phyloP scores from a whole-genome alignment of 23 tunicate species.

The Aplidium turbinatum region DNA sequence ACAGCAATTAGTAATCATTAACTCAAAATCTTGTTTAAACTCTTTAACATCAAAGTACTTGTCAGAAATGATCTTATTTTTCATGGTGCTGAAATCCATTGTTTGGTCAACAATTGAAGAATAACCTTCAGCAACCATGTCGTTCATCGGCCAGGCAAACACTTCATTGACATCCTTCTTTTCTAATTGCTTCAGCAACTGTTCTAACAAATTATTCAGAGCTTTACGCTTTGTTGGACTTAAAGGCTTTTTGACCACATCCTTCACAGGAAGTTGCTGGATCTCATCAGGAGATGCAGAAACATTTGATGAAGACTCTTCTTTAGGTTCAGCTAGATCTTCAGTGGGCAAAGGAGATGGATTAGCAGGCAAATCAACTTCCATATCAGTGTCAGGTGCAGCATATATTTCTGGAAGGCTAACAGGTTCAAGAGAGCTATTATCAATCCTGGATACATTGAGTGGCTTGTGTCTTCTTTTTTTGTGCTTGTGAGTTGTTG shows the following conservation, averaged over 20 bases:
- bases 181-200: constrained; percentile 53
- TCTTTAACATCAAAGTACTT: constrained; percentile 53
- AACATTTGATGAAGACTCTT: not conserved
- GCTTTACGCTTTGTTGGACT: constrained; percentile 25
- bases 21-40: constrained; percentile 69
- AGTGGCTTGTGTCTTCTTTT: constrained; percentile 24
- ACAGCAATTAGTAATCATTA: constrained; percentile 80
- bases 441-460: constrained; percentile 4
- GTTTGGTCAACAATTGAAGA: constrained; percentile 68
- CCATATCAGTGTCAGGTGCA: no score
- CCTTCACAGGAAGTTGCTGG: no score
- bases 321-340: constrained; percentile 2
- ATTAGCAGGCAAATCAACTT: no score
- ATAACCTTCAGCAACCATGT: constrained; percentile 86
- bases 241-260: not conserved
- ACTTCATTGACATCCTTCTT: constrained; percentile 85
- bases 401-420: not conserved
- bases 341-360: not conserved
- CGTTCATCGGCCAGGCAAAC: constrained; percentile 92
- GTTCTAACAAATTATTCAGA: constrained; percentile 38
- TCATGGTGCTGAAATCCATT: constrained; percentile 95
- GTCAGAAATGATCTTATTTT: constrained; percentile 59
- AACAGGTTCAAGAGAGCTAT: not conserved
- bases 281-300: no score
- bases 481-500: constrained; percentile 4